Conservation (phyloP, 2,113 vertebrate species). For the Malaclemys terrapin region DNA sequence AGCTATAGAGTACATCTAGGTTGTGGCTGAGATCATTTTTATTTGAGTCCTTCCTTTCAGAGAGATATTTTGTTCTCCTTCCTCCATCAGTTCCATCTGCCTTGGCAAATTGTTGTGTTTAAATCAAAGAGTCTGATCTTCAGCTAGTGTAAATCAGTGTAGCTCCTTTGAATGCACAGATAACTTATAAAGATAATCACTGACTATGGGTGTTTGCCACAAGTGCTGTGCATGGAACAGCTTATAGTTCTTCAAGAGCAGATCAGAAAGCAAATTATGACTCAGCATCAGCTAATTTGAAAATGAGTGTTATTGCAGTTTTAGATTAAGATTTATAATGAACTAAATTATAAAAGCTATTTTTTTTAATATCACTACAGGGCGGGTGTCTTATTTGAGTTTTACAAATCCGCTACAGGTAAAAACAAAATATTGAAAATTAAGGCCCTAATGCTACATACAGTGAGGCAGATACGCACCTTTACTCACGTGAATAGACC, state of each 20-base stretch:
- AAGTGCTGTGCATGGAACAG: not conserved
- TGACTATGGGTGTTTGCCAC: not conserved
- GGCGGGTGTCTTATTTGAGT: not conserved
- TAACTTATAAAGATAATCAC: not conserved
- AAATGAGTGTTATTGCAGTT: not conserved
- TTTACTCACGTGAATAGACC: not conserved
- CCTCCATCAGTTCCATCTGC: not conserved
- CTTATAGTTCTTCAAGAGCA: not conserved
- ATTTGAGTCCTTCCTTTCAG: not conserved
- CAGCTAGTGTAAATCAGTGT: not conserved
- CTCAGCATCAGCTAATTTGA: not conserved
- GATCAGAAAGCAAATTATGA: not conserved
- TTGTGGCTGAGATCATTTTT: conserved; percentile 1
- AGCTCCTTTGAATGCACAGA: not conserved
- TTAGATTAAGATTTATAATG: not conserved
- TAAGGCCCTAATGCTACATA: not conserved
- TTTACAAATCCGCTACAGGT: not conserved
- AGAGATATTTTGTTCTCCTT: not conserved
- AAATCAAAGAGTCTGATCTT: not conserved
- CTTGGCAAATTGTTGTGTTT: not conserved
- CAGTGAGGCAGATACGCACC: not conserved
- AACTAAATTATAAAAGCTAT: conserved; percentile 15
- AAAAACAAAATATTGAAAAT: not conserved
- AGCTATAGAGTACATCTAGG: not conserved
- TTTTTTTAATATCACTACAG: not conserved